These are phyloP conservation scores for Campylomormyrus tamandua DNA, from an alignment of 2,113 vertebrate genomes.

Conservation along the genomic window DNA sequence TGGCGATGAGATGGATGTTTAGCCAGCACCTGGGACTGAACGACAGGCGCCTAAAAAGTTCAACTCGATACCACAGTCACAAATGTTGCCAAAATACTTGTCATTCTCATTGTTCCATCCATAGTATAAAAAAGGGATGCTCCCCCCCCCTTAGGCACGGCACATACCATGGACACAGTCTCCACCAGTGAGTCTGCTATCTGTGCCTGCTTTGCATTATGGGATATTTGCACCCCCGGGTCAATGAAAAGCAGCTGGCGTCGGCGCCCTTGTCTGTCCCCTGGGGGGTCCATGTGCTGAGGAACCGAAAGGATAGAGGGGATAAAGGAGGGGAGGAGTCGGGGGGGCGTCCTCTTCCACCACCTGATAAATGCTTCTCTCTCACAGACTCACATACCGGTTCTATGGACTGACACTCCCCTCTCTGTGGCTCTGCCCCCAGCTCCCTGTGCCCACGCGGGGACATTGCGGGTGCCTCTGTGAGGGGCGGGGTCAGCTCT, in stretches of 20 bases:
- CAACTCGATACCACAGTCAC: neutral
- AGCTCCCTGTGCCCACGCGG: slow-evolving; percentile 21
- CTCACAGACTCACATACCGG: neutral
- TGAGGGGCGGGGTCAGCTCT: slow-evolving; percentile 39
- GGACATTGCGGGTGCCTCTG: slow-evolving; percentile 23
- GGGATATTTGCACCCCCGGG: slow-evolving; percentile 61
- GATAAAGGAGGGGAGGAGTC: neutral
- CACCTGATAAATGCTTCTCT: neutral
- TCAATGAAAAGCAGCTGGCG: slow-evolving; percentile 62
- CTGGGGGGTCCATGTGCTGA: slow-evolving; percentile 24
- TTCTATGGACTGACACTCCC: neutral
- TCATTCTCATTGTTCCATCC: neutral
- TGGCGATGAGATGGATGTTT: slow-evolving; percentile 32
- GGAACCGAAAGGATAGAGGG: neutral
- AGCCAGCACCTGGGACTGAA: slow-evolving; percentile 48
- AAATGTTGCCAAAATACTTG: neutral
- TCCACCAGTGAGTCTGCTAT: slow-evolving; percentile 44
- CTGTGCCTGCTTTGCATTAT: slow-evolving; percentile 56
- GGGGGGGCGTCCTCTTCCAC: neutral
- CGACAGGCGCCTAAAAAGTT: neutral
- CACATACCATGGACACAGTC: slow-evolving; percentile 58
- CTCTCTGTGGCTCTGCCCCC: neutral
- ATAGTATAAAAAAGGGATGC: neutral
- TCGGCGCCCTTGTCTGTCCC: slow-evolving; percentile 32
- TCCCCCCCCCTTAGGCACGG: neutral